Percentiles rank a stretch among this genome's conserved stretches.
phyloP scores from a whole-genome alignment of 2,888 invertebrate genomes.

The Psococerastis gibbosa region DNA sequence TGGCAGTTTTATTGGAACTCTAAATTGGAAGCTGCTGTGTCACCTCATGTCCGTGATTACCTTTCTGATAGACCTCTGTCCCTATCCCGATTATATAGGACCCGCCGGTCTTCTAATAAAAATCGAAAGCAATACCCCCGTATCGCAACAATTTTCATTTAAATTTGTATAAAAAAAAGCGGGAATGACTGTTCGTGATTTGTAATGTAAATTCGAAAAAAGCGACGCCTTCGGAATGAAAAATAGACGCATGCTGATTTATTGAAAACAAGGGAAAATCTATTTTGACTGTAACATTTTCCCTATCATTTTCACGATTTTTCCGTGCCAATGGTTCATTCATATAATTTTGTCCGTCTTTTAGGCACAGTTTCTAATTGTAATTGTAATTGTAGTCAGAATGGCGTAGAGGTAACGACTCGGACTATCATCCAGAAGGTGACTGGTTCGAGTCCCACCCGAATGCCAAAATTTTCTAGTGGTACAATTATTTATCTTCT shows the following conservation, averaged over 20 bases:
- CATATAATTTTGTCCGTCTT: no score
- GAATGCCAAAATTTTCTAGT: no score
- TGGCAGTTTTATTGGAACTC: constrained; percentile 11
- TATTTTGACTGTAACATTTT: constrained; percentile 5
- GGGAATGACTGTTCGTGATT: constrained; percentile 11
- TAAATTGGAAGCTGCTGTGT: constrained; percentile 10
- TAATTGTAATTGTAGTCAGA: no score
- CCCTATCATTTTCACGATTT: neutral
- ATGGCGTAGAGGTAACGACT: no score
- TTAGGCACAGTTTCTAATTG: no score
- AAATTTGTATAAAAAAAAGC: constrained; percentile 10
- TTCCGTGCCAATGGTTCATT: neutral
- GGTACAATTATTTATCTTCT: no score
- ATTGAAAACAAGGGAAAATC: constrained; percentile 4
- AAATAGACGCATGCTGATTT: constrained; percentile 10
- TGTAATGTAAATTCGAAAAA: constrained; percentile 10
- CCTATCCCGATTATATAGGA: constrained; percentile 4
- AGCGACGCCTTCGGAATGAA: constrained; percentile 10
- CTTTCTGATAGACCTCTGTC: neutral
- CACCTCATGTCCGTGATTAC: constrained; percentile 2
- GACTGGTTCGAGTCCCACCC: no score
- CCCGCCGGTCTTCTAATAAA: constrained; percentile 1
- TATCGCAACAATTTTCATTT: constrained; percentile 11
- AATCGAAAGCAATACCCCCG: constrained; percentile 3
- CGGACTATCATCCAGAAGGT: no score